A percentile compares a stretch with the other conserved stretches of the same genome.
Evolutionary conservation across 2,888 invertebrate species (phyloP).

Genomic region (Acanthosepion esculentum): DNA sequence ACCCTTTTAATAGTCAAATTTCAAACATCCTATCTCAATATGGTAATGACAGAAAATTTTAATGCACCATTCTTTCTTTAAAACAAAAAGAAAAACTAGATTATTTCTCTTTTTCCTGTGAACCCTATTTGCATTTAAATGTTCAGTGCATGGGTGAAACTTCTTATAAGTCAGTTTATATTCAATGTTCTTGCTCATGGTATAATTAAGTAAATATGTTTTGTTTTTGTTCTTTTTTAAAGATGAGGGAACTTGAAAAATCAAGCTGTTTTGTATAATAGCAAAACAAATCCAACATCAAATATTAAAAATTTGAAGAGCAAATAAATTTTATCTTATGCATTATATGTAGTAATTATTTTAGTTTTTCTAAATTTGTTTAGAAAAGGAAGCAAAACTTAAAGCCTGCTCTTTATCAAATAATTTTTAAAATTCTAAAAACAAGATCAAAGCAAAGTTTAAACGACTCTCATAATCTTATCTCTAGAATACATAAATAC

Average conservation of each 20-base stretch:
- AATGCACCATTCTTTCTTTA: not conserved
- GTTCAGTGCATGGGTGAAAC: not conserved
- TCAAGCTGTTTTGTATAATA: not conserved
- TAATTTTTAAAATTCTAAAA: not conserved
- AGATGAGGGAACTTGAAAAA: not conserved
- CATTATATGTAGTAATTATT: not conserved
- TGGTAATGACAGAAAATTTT: not conserved
- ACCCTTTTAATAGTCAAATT: not conserved
- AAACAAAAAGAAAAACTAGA: not conserved
- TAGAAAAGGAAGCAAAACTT: not conserved
- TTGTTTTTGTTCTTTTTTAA: not conserved
- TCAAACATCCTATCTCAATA: not conserved
- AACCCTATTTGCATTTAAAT: slow-evolving; percentile 1
- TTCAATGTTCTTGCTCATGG: not conserved
- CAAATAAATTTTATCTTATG: not conserved
- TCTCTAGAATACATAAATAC: not conserved
- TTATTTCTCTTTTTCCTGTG: not conserved
- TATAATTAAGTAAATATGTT: not conserved
- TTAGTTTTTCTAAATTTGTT: not conserved
- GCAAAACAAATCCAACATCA: too few species aligned
- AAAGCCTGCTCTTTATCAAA: not conserved
- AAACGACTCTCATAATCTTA: not conserved
- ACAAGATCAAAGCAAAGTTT: not conserved
- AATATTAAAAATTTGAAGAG: not conserved
- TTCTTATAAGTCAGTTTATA: not conserved